phyloP scores from a whole-genome alignment of 2,888 invertebrate species.

The Melolontha melolontha region DNA sequence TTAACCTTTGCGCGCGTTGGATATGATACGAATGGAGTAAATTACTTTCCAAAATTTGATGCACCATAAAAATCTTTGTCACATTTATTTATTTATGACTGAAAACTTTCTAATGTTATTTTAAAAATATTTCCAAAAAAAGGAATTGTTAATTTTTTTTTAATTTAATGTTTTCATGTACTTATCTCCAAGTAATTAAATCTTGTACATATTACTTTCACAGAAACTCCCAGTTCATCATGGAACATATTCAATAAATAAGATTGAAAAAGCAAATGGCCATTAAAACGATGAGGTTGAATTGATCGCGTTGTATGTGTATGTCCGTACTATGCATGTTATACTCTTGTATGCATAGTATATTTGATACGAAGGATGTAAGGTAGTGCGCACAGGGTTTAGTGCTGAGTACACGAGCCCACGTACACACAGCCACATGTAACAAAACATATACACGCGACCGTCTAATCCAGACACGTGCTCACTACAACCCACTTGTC shows the following conservation, averaged over 20 bases:
- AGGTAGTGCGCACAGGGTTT: slow-evolving; percentile 38
- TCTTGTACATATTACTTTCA: no score
- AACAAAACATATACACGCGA: slow-evolving; percentile 58
- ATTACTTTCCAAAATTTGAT: no score
- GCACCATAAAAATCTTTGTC: no score
- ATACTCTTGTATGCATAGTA: slow-evolving; percentile 27
- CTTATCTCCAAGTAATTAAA: no score
- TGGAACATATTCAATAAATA: background rate
- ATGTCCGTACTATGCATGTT: slow-evolving; percentile 12
- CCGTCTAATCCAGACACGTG: slow-evolving; percentile 57
- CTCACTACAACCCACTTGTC: slow-evolving; percentile 49
- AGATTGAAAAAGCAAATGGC: slow-evolving; percentile 50
- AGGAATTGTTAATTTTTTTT: no score
- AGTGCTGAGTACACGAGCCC: slow-evolving; percentile 39
- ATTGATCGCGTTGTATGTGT: slow-evolving; percentile 45
- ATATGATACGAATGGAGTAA: no score
- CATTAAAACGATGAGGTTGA: slow-evolving; percentile 53
- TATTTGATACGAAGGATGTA: slow-evolving; percentile 45
- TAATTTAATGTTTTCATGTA: no score
- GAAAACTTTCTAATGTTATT: no score
- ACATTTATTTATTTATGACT: no score
- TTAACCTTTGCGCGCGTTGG: no score
- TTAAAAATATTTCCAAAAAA: no score
- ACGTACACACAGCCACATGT: slow-evolving; percentile 47
- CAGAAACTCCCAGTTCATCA: no score